phyloP scores from a whole-genome alignment of 2,888 invertebrate genomes.

The Scaptomyza flava region DNA sequence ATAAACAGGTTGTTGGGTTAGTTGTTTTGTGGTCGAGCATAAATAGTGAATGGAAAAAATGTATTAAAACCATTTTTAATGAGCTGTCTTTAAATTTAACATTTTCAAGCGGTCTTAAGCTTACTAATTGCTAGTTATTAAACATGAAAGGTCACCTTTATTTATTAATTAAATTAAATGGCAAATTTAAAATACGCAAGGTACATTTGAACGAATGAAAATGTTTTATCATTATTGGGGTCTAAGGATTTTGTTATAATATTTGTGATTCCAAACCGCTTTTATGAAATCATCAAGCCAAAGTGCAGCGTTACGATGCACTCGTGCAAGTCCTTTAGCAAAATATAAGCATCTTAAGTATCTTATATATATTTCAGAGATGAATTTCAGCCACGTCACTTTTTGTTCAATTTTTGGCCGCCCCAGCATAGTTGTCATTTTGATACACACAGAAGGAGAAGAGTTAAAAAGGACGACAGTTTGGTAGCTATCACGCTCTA shows the following conservation, averaged over 20 bases:
- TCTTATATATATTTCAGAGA: neutral
- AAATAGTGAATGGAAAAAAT: neutral
- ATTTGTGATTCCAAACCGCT: too few species aligned
- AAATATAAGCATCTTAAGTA: slow-evolving; percentile 12
- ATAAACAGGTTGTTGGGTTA: neutral
- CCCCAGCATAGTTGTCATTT: slow-evolving; percentile 14
- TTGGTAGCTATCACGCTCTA: slow-evolving; percentile 49
- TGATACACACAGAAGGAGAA: neutral
- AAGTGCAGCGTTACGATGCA: neutral
- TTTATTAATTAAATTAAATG: too few species aligned
- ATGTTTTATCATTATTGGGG: too few species aligned
- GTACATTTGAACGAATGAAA: too few species aligned
- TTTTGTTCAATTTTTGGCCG: slow-evolving; percentile 10
- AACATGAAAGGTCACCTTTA: too few species aligned
- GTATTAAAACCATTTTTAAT: neutral
- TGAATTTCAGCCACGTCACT: slow-evolving; percentile 23
- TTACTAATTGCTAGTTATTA: too few species aligned
- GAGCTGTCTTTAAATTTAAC: neutral
- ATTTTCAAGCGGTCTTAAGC: neutral
- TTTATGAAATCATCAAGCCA: too few species aligned
- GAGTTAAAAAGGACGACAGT: neutral
- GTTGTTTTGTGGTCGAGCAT: neutral
- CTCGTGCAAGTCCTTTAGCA: slow-evolving; percentile 18
- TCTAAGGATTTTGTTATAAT: too few species aligned
- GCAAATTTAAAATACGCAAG: too few species aligned